Conservation (phyloP, 2,113 vertebrate genomes). For the Eubucco bourcierii region DNA sequence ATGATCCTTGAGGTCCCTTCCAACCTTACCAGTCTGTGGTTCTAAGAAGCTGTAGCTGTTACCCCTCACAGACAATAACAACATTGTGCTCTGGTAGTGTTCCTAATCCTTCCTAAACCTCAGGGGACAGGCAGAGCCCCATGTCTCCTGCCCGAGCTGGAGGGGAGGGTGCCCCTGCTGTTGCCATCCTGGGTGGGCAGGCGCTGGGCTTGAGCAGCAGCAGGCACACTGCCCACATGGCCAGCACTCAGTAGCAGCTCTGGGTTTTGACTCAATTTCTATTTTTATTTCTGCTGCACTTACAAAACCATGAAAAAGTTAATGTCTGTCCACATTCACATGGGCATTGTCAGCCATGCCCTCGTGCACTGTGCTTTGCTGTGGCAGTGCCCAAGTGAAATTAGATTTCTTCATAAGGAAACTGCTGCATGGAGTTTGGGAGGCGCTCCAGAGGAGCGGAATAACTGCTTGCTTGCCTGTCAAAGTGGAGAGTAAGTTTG, state of each 20-base stretch:
- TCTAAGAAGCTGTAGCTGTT: not conserved
- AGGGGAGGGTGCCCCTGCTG: not conserved
- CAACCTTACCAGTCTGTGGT: not conserved
- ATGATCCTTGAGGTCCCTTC: no score
- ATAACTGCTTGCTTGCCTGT: slow-evolving; percentile 38
- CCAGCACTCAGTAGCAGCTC: not conserved
- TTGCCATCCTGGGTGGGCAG: not conserved
- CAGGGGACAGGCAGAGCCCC: not conserved
- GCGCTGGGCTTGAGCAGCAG: fast-evolving
- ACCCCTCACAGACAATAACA: fast-evolving
- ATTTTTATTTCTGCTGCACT: slow-evolving; percentile 31
- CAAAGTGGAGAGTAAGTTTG: slow-evolving; percentile 4
- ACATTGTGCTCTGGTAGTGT: not conserved
- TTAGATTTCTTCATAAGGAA: slow-evolving; percentile 37
- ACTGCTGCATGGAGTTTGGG: not conserved
- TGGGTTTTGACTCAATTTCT: not conserved
- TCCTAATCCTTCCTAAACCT: not conserved
- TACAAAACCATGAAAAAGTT: not conserved
- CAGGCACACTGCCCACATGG: fast-evolving
- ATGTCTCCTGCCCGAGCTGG: fast-evolving
- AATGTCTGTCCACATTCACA: not conserved
- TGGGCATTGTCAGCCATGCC: not conserved
- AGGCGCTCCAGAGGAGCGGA: slow-evolving; percentile 32
- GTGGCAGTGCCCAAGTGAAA: slow-evolving; percentile 9
- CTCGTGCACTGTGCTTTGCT: not conserved